Evolutionary conservation across 2,797 vertebrate species (phyloP).

Genomic region (Mormyrus proboscirostris): DNA sequence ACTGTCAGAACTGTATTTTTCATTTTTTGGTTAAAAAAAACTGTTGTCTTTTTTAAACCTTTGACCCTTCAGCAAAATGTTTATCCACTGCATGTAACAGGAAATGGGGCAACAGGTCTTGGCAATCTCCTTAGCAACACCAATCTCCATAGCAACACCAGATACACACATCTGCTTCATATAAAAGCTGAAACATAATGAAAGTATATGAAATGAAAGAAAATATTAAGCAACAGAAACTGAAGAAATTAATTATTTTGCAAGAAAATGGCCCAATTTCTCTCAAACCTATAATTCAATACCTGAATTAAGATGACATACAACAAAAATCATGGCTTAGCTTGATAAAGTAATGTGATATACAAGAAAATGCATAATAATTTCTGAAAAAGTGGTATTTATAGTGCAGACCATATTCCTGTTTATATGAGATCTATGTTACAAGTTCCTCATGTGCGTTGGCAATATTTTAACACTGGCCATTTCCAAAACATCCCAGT

Average conservation of each 20-base stretch:
- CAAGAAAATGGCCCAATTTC: background rate
- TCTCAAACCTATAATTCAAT: background rate
- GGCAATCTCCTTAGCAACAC: background rate
- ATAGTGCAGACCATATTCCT: background rate
- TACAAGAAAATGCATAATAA: background rate
- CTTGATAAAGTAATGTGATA: background rate
- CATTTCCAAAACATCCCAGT: background rate
- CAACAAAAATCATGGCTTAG: background rate
- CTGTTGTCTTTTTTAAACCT: background rate
- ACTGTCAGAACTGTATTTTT: background rate
- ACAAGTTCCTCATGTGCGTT: conserved; percentile 53
- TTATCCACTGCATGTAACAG: background rate
- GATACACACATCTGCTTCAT: background rate
- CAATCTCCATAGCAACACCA: background rate
- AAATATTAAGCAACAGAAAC: background rate
- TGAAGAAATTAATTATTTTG: background rate
- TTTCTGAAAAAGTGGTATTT: conserved; percentile 54
- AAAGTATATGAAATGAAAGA: background rate
- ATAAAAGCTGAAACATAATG: background rate
- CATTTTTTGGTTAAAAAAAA: background rate
- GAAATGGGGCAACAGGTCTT: background rate
- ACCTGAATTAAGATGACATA: background rate
- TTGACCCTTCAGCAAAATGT: background rate
- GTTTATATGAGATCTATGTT: conserved; percentile 36
- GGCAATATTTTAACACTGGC: conserved; percentile 42